Evolutionary conservation across 2,797 vertebrate genomes (phyloP), one percentile per base, ranked within the genome.

Genomic region (Eremophila alpestris): DNA sequence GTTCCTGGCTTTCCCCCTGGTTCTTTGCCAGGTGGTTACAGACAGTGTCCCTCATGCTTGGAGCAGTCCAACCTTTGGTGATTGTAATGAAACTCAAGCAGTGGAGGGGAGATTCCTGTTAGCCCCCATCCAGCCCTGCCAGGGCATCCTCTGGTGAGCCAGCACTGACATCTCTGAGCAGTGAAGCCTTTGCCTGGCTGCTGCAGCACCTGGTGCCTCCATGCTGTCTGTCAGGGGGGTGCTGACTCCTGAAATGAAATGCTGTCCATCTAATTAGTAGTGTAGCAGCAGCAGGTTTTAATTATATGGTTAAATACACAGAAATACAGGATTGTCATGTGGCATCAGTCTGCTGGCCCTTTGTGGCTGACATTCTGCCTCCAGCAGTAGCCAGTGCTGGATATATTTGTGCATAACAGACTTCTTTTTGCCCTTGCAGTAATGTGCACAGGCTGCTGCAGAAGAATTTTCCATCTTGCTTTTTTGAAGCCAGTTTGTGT

Each of bases 221-320:
- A 4, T 2, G 7, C 70, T 87, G 60, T 85, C 86, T 80, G 60
- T 78, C 89, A 81, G 1, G 43, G 43, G 75, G 17, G 4, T 75
- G 69, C 76, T 83, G 65, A 36, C 51, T 90, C 65, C 69, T 86
- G 67, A 73, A 93, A 70, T 81, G n/a, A 83, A 91, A 84, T 36
- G 49, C 85, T 88, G 65, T 62, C 87, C 62, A 8, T 68, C 65
- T 95, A 75, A 94, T 95, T 88, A 91, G 82, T 84, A 46, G 75
- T 76, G 67, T 78, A 86, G 92, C 76, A 79, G 89, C 89, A 92
- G 90, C 6, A 87, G 94, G 73, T 65, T 92, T 94, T 92, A 95
- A 96, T 96, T 96, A 90, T 56, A 90, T 92, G 89, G 91, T 95
- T 95, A 96, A 96, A 87, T 95, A 90, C 87, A 79, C 91, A 89